Evolutionary conservation across 2,888 invertebrate species (phyloP), one percentile per base, ranked within the genome.

Genomic region (Spodoptera picta): DNA sequence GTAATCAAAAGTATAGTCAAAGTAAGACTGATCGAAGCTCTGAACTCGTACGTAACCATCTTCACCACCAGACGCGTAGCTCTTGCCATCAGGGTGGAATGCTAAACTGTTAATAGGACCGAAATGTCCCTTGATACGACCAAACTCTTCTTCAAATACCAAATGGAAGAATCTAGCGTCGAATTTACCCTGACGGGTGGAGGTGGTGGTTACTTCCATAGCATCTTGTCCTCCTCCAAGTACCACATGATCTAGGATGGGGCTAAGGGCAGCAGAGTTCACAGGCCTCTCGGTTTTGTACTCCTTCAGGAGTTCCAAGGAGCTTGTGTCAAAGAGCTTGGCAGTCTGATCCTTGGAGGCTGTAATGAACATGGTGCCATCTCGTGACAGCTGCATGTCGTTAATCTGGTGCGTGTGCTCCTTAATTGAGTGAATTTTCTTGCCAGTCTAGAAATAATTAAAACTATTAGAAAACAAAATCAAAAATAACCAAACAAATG

Each of bases 141-240:
- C 99, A 92, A 99, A 99, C 88, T 99, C 99, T 87, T 99, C 99
- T 92, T 99, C 99, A 90, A 98, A 99, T 27, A 99, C 97, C 82
- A 99, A 94, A 90, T 99, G 99, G 96, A 97, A 99, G 95, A 99
- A 98, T 49, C 97, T 91, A 91, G 97, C 98, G 90, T 99, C 99
- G 89, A 99, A 99, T 95, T 99, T 99, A 57, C 99, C 99, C 69
- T 98, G 97, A 80, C 98, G 96, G 0, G 98, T 96, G 0, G 98
- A 98, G 0, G 99, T 99, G 1, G 98, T 99, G 49, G 99, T 99
- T 65, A 99, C 99, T 86, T 99, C 99, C 98, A 99, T 99, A 62
- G 99, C 99, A 91, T 99, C 99, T 95, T 99, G 99, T 82, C 99
- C 99, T 90, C 99, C 99, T 66, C 99, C 99, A 49, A 99, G 95